A percentile compares a stretch with the other conserved stretches of the same genome.
phyloP scores from a whole-genome alignment of 1,140 invertebrate genomes.

The Colletes gigas region DNA sequence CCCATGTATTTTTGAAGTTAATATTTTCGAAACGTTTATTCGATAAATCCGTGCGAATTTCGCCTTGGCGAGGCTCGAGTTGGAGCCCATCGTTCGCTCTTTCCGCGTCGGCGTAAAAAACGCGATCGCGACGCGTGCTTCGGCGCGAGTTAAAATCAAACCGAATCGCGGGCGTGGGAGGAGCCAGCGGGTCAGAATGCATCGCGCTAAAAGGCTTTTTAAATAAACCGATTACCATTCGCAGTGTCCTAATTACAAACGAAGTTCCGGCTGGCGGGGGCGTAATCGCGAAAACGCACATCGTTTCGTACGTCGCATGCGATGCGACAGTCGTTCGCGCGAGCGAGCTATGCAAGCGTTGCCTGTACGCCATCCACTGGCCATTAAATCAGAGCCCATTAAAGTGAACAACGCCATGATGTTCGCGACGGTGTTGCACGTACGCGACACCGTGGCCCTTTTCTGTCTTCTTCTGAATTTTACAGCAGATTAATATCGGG shows the following conservation, averaged over 20 bases:
- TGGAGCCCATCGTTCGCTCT: too few species aligned
- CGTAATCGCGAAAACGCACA: slow-evolving; percentile 46
- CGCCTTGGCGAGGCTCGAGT: not conserved
- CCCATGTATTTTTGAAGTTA: too few species aligned
- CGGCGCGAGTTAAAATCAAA: not conserved
- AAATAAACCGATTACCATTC: slow-evolving; percentile 63
- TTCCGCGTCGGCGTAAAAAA: not conserved
- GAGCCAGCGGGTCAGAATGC: not conserved
- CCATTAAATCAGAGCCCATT: slow-evolving; percentile 65
- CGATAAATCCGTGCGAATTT: not conserved
- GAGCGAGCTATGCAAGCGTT: not conserved
- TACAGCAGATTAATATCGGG: too few species aligned
- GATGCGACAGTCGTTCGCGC: slow-evolving; percentile 58
- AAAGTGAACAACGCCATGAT: slow-evolving; percentile 58
- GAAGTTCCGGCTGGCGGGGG: slow-evolving; percentile 34
- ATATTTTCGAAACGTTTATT: too few species aligned
- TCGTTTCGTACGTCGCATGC: slow-evolving; percentile 53
- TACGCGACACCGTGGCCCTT: not conserved
- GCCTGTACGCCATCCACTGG: slow-evolving; percentile 24
- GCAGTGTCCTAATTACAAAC: slow-evolving; percentile 50
- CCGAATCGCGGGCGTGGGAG: not conserved
- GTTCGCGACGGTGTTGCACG: not conserved
- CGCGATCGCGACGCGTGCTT: not conserved
- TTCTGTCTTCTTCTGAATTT: not conserved
- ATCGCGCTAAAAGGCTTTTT: slow-evolving; percentile 48